phyloP scores from a whole-genome alignment of 2,113 vertebrate species.

The Vulpes ferrilata region DNA sequence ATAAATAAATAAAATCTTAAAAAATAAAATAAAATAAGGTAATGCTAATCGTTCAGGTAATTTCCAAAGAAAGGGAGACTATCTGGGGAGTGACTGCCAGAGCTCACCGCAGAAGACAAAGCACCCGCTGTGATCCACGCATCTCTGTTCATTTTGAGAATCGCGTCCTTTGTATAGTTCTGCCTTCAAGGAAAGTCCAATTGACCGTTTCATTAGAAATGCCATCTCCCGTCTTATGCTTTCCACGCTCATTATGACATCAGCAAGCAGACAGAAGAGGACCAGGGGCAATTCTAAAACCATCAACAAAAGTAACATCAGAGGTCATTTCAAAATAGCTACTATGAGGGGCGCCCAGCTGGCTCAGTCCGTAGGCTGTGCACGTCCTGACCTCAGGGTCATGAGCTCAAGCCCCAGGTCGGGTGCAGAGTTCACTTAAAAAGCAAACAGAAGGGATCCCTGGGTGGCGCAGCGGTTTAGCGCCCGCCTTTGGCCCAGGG shows the following conservation, averaged over 20 bases:
- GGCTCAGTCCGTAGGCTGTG: not conserved
- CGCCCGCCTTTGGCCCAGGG: too few relatives aligned
- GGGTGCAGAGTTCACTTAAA: not conserved
- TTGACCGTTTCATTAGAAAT: constrained; percentile 20
- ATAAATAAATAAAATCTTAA: too few relatives aligned
- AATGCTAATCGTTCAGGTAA: not conserved
- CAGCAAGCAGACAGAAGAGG: constrained; percentile 1
- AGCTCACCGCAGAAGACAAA: not conserved
- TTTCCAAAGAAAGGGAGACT: not conserved
- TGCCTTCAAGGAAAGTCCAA: not conserved
- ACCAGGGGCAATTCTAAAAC: not conserved
- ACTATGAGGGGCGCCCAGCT: not conserved
- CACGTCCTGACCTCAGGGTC: not conserved
- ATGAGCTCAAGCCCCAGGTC: not conserved
- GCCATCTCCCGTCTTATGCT: not conserved
- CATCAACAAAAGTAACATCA: not conserved
- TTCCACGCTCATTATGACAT: constrained; percentile 27
- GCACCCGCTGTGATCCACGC: not conserved
- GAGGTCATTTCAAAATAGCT: not conserved
- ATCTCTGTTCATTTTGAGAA: not conserved
- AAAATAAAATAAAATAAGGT: not conserved
- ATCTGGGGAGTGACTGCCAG: not conserved
- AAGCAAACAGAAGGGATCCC: not conserved
- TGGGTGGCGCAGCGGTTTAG: too few relatives aligned
- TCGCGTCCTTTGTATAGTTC: not conserved